Conservation (phyloP, 2,888 invertebrate genomes). For the Amblyteles armatorius region DNA sequence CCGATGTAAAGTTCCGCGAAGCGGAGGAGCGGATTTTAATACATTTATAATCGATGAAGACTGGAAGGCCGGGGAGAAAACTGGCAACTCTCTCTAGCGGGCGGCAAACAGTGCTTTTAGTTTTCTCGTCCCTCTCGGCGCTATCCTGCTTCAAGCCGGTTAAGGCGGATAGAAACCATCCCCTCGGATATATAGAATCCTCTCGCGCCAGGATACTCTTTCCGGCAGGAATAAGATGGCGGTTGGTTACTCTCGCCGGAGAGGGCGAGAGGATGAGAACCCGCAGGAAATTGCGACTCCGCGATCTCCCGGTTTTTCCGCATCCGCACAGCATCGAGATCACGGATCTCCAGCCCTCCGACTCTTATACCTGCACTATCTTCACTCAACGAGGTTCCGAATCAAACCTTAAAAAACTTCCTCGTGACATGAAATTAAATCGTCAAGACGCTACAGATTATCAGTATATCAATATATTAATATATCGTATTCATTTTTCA, state of each 20-base stretch:
- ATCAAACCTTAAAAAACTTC: background rate
- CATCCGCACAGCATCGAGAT: conserved; percentile 43
- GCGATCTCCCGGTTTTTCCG: conserved; percentile 55
- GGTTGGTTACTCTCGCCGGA: conserved; percentile 50
- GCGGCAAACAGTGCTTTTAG: conserved; percentile 25
- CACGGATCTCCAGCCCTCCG: conserved; percentile 16
- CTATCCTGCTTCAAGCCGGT: conserved; percentile 28
- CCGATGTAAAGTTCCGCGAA: background rate
- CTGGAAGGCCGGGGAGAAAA: background rate
- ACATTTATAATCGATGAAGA: conserved; percentile 22
- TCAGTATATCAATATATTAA: too few species aligned
- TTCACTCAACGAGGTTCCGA: background rate
- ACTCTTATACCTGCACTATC: background rate
- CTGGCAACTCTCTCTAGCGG: background rate
- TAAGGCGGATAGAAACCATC: conserved; percentile 36
- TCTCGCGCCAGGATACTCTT: conserved; percentile 49
- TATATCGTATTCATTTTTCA: background rate
- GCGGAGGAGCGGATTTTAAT: conserved; percentile 36
- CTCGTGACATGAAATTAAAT: background rate
- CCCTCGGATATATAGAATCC: conserved; percentile 30
- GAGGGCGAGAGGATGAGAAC: conserved; percentile 1
- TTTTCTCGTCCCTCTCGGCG: conserved; percentile 29
- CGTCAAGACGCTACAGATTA: background rate
- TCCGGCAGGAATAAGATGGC: conserved; percentile 62
- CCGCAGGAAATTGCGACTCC: conserved; percentile 61